These are phyloP conservation scores for Hyperoplus immaculatus DNA, from an alignment of 2,797 vertebrate genomes.

Conservation along the genomic window DNA sequence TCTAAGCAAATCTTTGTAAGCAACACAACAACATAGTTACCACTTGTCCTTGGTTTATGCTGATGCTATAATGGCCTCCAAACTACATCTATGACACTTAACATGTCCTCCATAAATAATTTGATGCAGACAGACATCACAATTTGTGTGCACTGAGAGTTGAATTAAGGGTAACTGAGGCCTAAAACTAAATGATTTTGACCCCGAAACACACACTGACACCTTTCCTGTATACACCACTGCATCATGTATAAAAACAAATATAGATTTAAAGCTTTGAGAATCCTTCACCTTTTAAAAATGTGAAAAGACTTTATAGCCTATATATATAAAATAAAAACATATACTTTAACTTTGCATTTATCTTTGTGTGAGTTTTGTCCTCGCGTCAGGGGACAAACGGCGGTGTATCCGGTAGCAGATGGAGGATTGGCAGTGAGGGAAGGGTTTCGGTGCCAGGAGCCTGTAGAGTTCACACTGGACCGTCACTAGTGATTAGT, in stretches of 20 bases:
- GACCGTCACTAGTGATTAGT: slow-evolving; percentile 69
- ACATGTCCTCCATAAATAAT: slow-evolving; percentile 26
- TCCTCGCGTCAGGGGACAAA: slow-evolving; percentile 1
- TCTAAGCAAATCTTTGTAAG: neutral
- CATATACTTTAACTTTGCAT: neutral
- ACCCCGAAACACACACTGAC: neutral
- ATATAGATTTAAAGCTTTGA: neutral
- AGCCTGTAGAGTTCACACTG: slow-evolving; percentile 68
- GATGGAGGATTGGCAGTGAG: slow-evolving; percentile 75
- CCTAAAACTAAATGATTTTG: neutral
- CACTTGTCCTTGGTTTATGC: slow-evolving; percentile 14
- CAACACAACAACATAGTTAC: neutral
- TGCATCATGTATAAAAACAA: neutral
- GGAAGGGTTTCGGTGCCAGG: slow-evolving; percentile 61
- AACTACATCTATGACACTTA: slow-evolving; percentile 15
- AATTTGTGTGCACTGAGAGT: slow-evolving; percentile 16
- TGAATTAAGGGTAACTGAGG: neutral
- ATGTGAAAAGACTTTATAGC: too few relatives aligned
- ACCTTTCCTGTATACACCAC: neutral
- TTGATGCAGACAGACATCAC: slow-evolving; percentile 34
- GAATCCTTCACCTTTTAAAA: neutral
- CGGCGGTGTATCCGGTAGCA: slow-evolving; percentile 76
- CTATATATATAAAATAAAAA: too few relatives aligned
- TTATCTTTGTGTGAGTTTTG: neutral
- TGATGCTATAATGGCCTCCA: slow-evolving; percentile 20